Conservation (phyloP, 1,140 invertebrate species). For the Cydia splendana region DNA sequence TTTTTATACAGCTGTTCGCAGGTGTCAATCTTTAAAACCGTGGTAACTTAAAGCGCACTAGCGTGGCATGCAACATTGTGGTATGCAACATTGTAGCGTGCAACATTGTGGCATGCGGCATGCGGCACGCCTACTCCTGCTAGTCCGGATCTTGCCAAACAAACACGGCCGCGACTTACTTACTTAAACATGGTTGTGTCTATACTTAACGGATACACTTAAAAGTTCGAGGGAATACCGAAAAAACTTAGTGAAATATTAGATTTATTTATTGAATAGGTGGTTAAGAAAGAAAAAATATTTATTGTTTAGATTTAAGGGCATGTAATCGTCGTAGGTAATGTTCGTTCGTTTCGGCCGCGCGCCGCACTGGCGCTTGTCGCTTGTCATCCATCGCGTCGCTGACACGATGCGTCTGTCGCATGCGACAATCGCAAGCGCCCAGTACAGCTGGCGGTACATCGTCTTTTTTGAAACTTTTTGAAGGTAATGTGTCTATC, state of each 20-base stretch:
- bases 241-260: conserved; percentile 63
- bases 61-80: conserved; percentile 3
- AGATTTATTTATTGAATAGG: conserved; percentile 65
- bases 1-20: too few species aligned
- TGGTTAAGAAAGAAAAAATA: conserved; percentile 69
- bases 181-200: conserved; percentile 72
- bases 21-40: too few species aligned
- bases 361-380: background rate
- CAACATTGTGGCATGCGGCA: background rate
- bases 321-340: conserved; percentile 57
- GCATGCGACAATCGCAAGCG: background rate
- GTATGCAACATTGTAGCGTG: background rate
- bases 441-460: conserved; percentile 2
- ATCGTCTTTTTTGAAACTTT: conserved; percentile 70
- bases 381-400: background rate
- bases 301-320: conserved; percentile 69
- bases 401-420: background rate
- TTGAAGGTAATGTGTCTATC: conserved; percentile 48
- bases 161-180: conserved; percentile 36
- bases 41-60: background rate
- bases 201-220: conserved; percentile 64
- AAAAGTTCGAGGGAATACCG: conserved; percentile 53
- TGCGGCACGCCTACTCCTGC: conserved; percentile 8
- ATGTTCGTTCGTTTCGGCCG: conserved; percentile 5
- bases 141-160: conserved; percentile 28